Evolutionary conservation across 2,888 invertebrate genomes (phyloP), one percentile per base, ranked within the genome.

Genomic region (Nomada fabriciana): DNA sequence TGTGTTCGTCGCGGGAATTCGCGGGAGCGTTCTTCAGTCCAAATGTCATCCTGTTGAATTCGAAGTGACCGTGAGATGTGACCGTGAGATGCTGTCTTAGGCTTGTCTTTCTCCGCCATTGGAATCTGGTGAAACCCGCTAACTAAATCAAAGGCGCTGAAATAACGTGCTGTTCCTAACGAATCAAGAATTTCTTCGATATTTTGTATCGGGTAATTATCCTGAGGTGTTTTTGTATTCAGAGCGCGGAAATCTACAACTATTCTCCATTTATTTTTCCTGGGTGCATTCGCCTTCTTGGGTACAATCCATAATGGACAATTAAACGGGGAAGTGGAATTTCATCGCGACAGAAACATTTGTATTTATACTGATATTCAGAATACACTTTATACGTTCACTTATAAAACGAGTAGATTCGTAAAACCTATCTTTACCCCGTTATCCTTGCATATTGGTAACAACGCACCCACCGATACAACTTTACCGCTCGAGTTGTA

Each of bases 11-110:
- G n/a, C n/a, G n/a, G n/a, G n/a, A n/a, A n/a, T n/a, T 75, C 0
- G 75, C 75, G 0, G 67, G 71, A 0, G 80, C 74, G 18, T 74
- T 80, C 13, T 53, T 70, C 11, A 71, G 47, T 0, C 75, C 75
- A 23, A 80, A 75, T 10, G 75, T 67, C 75, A 80, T 75, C 11
- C 74, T 64, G 3, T 23, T 52, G 18, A 36, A 80, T 11, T 80
- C 57, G 13, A 59, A 80, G 9, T 70, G 70, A 2, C 79, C 79
- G 1, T 20, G 20, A 2, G 65, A 70, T 5, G 80, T 75, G 60
- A 64, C n/a, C n/a, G n/a, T n/a, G n/a, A 18, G 75, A 80, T 20
- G 71, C 67, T 0, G 75, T 71, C 10, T 68, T 67, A 18, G 50
- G 9, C 3, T 65, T 61, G 20, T 47, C 47, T 10, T 47, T 47